A percentile compares a stretch with the other conserved stretches of the same genome.
Evolutionary conservation across 2,888 invertebrate genomes (phyloP).

Genomic region (Amphipoea oculea): DNA sequence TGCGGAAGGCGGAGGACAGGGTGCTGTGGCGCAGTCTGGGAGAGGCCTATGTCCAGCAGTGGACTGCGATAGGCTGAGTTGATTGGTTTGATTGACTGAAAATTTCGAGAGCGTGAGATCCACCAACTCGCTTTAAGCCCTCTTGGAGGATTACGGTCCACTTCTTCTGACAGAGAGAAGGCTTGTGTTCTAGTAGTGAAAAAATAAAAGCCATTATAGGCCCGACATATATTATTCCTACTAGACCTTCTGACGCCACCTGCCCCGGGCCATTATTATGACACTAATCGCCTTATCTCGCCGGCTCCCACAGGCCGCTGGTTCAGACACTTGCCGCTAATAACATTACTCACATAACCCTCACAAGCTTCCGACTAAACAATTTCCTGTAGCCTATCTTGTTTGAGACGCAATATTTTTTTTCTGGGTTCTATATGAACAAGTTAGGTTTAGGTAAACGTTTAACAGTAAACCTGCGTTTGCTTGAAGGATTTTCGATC

Average conservation of each 20-base stretch:
- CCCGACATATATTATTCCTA: neutral
- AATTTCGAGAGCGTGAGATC: neutral
- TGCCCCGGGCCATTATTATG: slow-evolving; percentile 40
- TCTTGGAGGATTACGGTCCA: neutral
- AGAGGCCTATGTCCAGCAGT: too few relatives aligned
- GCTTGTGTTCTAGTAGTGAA: neutral
- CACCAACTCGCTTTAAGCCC: neutral
- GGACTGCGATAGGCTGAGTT: too few relatives aligned
- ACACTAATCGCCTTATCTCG: slow-evolving; percentile 69
- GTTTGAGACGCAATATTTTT: slow-evolving; percentile 24
- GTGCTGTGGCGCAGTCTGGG: too few relatives aligned
- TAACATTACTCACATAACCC: slow-evolving; percentile 64
- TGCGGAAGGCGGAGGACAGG: too few relatives aligned
- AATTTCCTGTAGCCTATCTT: slow-evolving; percentile 37
- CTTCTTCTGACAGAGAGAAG: neutral
- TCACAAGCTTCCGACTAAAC: slow-evolving; percentile 46
- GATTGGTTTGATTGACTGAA: too few relatives aligned
- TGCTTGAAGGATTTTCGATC: neutral
- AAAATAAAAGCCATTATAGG: neutral
- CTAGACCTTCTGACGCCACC: slow-evolving; percentile 19
- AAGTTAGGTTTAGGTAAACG: slow-evolving; percentile 2
- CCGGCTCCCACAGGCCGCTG: slow-evolving; percentile 41
- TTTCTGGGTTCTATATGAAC: slow-evolving; percentile 6
- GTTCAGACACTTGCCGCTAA: slow-evolving; percentile 59
- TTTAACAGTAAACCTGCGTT: neutral